These are phyloP conservation scores for Callinectes sapidus DNA, from an alignment of 2,888 invertebrate genomes.

Conservation along the genomic window DNA sequence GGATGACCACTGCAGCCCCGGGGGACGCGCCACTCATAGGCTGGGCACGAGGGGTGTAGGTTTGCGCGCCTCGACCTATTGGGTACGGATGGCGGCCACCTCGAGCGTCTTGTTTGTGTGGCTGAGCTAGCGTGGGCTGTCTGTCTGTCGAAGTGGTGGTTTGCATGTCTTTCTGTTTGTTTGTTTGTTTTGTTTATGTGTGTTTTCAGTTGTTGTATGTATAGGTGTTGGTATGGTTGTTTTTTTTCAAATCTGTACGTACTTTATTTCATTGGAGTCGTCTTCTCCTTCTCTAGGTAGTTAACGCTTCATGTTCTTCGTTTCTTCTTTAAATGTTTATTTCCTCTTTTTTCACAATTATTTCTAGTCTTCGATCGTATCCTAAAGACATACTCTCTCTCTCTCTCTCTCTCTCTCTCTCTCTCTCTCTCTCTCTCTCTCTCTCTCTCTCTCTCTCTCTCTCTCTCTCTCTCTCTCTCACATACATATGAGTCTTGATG, in stretches of 20 bases:
- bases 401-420: conserved; percentile 41
- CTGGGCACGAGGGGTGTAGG: conserved; percentile 11
- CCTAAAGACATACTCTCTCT: no score
- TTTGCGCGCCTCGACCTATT: conserved; percentile 22
- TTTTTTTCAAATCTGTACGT: no score
- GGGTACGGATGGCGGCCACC: conserved; percentile 5
- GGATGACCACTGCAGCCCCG: background rate
- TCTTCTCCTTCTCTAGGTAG: no score
- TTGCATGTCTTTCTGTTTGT: background rate
- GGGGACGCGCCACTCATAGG: conserved; percentile 16
- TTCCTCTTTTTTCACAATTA: no score
- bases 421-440: background rate
- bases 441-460: background rate
- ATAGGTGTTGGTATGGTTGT: background rate
- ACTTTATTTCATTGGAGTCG: no score
- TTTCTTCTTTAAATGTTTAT: no score
- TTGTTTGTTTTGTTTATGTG: background rate
- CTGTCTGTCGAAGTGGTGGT: background rate
- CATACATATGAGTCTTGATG: no score
- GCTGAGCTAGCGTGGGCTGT: background rate
- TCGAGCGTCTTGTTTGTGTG: background rate
- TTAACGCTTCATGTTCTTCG: no score
- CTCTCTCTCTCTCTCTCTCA: conserved; percentile 41
- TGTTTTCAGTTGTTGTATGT: background rate
- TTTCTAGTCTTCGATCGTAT: no score